Evolutionary conservation across 2,797 vertebrate species (phyloP).

Genomic region (Emydoidea blandingii): DNA sequence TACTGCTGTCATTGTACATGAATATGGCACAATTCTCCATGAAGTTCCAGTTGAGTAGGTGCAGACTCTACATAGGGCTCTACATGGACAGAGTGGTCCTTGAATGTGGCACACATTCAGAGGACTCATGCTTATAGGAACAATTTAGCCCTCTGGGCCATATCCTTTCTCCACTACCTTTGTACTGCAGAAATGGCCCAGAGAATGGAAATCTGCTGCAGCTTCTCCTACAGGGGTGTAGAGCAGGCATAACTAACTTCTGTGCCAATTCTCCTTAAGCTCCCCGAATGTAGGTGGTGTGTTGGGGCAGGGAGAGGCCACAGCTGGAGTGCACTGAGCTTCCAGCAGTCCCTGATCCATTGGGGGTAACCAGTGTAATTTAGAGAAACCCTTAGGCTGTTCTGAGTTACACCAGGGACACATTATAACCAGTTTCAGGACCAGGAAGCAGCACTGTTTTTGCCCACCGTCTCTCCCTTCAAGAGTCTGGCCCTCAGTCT

Average conservation of each 20-base stretch:
- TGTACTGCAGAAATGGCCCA: background rate
- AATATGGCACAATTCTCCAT: background rate
- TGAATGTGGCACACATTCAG: fast-evolving
- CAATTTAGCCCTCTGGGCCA: background rate
- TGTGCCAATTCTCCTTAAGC: background rate
- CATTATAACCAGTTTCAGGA: background rate
- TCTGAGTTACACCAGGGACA: background rate
- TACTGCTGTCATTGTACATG: background rate
- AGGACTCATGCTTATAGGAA: background rate
- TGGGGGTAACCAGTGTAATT: fast-evolving
- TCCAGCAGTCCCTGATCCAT: background rate
- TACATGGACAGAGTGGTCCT: background rate
- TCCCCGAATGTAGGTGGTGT: background rate
- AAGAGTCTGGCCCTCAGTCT: background rate
- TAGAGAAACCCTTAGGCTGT: background rate
- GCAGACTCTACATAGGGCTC: background rate
- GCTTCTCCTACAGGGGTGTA: too few relatives aligned
- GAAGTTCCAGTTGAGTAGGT: background rate
- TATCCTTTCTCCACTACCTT: background rate
- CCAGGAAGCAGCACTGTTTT: fast-evolving
- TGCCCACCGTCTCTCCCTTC: background rate
- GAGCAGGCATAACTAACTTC: background rate
- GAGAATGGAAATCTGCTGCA: background rate
- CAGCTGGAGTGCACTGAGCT: background rate
- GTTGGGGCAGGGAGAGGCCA: background rate